Percentiles rank a stretch among this genome's conserved stretches.
Conservation (phyloP, 2,888 invertebrate genomes). For the Pyrrhia umbra region DNA sequence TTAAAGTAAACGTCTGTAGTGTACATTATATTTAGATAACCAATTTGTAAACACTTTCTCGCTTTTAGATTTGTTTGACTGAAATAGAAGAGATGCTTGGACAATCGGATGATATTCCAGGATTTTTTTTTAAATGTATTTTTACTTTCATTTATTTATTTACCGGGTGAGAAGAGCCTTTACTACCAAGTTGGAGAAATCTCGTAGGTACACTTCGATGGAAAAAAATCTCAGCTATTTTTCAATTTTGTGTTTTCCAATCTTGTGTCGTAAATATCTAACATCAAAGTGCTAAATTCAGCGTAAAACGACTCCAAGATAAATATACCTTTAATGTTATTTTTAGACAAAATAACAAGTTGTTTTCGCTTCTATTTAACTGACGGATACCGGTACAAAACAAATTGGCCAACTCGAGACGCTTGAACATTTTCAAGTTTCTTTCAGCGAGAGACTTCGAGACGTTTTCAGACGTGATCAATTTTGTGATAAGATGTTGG, state of each 20-base stretch:
- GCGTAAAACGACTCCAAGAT: slow-evolving; percentile 3
- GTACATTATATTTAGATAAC: slow-evolving; percentile 24
- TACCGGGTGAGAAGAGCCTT: too few species aligned
- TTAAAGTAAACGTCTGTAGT: slow-evolving; percentile 46
- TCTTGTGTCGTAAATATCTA: neutral
- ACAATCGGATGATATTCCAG: too few species aligned
- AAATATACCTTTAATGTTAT: slow-evolving; percentile 1
- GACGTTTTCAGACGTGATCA: slow-evolving; percentile 23
- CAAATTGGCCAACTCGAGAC: slow-evolving; percentile 18
- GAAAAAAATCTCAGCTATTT: neutral
- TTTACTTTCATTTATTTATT: too few species aligned
- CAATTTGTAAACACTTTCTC: neutral
- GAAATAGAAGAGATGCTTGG: neutral
- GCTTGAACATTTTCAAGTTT: slow-evolving; percentile 14
- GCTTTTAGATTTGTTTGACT: neutral
- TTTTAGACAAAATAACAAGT: slow-evolving; percentile 14
- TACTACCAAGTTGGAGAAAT: neutral
- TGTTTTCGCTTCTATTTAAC: slow-evolving; percentile 4
- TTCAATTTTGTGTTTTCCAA: too few species aligned
- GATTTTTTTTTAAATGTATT: too few species aligned
- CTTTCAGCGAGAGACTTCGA: slow-evolving; percentile 19
- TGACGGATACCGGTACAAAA: slow-evolving; percentile 9
- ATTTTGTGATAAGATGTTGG: slow-evolving; percentile 28
- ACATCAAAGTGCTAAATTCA: neutral
- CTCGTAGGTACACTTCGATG: neutral